phyloP scores from a whole-genome alignment of 2,888 invertebrate species.

The Xestoiulus laeticollis region DNA sequence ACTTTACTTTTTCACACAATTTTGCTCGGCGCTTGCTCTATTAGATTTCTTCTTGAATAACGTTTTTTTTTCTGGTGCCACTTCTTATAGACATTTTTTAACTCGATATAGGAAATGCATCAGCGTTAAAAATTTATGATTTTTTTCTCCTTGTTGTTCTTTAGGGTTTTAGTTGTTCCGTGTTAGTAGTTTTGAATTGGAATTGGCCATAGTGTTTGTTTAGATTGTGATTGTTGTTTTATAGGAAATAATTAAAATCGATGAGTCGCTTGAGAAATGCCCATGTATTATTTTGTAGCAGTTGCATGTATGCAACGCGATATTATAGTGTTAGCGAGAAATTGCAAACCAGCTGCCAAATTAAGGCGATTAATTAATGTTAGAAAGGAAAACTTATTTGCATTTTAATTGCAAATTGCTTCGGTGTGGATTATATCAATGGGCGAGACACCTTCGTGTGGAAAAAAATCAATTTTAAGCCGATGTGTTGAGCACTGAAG shows the following conservation, averaged over 20 bases:
- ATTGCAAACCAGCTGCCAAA: neutral
- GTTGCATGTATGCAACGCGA: neutral
- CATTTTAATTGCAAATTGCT: slow-evolving; percentile 23
- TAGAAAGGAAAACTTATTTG: neutral
- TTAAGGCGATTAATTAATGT: slow-evolving; percentile 30
- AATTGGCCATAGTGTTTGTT: neutral
- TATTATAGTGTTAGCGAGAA: neutral
- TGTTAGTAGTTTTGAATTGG: neutral
- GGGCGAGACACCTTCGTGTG: neutral
- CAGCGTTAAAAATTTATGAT: neutral
- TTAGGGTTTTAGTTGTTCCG: too few relatives aligned
- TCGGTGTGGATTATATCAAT: neutral
- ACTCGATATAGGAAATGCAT: neutral
- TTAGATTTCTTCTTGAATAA: slow-evolving; percentile 38
- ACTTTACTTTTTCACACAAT: slow-evolving; percentile 35
- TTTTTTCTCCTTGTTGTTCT: neutral
- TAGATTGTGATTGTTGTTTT: neutral
- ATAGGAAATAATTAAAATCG: slow-evolving; percentile 20
- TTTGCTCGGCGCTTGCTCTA: slow-evolving; percentile 27
- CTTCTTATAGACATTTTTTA: neutral
- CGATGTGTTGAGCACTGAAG: too few relatives aligned
- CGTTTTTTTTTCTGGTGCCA: neutral
- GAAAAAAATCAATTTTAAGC: too few relatives aligned
- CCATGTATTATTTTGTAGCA: neutral
- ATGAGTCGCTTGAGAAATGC: neutral